phyloP scores from a whole-genome alignment of 2,888 invertebrate species.

The Lithophane socia region DNA sequence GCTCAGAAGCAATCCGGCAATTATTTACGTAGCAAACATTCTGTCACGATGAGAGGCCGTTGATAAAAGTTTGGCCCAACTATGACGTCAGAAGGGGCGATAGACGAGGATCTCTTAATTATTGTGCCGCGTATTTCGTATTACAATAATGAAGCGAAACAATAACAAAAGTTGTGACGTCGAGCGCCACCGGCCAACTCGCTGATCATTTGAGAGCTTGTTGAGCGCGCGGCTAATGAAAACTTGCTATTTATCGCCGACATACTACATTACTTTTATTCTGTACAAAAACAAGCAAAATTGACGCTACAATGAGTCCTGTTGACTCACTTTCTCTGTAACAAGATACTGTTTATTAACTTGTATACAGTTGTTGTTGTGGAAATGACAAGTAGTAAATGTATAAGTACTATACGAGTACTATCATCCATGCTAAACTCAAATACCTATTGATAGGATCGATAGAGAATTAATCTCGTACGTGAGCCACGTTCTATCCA shows the following conservation, averaged over 20 bases:
- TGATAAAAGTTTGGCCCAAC: conserved; percentile 85
- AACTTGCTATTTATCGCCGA: conserved; percentile 86
- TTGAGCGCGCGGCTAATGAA: conserved; percentile 86
- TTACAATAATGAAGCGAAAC: conserved; percentile 90
- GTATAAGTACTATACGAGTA: conserved; percentile 11
- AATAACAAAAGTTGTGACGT: conserved; percentile 89
- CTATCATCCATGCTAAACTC: conserved; percentile 47
- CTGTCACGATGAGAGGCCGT: conserved; percentile 79
- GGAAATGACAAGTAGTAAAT: conserved; percentile 45
- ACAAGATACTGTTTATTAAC: conserved; percentile 62
- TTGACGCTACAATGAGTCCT: conserved; percentile 70
- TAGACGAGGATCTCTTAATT: conserved; percentile 88
- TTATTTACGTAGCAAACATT: conserved; percentile 85
- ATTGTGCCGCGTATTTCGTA: conserved; percentile 88
- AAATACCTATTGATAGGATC: conserved; percentile 58
- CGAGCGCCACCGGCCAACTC: conserved; percentile 83
- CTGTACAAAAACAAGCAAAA: conserved; percentile 76
- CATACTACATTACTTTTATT: conserved; percentile 84
- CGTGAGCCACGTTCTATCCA: conserved; percentile 68
- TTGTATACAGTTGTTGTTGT: conserved; percentile 57
- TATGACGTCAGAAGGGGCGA: conserved; percentile 85
- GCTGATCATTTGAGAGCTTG: conserved; percentile 88
- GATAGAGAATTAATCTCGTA: conserved; percentile 68
- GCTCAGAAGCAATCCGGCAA: conserved; percentile 79
- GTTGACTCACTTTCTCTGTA: conserved; percentile 70